Evolutionary conservation across 2,888 invertebrate species (phyloP).

Genomic region (Rhingia campestris): DNA sequence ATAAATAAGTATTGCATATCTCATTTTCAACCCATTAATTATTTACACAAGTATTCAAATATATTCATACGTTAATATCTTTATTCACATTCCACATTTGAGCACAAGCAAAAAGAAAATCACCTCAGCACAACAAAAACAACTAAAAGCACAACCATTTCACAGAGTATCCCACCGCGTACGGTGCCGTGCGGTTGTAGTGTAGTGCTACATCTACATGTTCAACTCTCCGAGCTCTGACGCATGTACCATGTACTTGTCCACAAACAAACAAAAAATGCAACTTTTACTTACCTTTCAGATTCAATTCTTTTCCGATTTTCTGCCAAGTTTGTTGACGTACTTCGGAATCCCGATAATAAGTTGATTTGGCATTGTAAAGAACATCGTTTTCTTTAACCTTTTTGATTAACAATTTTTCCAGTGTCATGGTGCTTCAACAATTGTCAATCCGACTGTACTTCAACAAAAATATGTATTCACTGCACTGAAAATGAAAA

Average conservation of each 20-base stretch:
- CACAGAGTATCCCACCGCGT: no score
- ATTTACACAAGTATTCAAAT: no score
- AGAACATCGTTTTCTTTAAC: slow-evolving; percentile 38
- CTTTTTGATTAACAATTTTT: slow-evolving; percentile 35
- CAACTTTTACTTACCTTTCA: slow-evolving; percentile 29
- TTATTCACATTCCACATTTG: no score
- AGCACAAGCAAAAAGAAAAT: no score
- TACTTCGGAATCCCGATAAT: slow-evolving; percentile 46
- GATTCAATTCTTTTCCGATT: slow-evolving; percentile 50
- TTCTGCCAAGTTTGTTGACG: slow-evolving; percentile 52
- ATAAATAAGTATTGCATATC: no score
- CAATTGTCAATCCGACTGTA: background rate
- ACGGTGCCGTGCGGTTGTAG: no score
- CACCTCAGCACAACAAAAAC: no score
- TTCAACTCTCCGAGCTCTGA: no score
- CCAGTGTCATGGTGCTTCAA: slow-evolving; percentile 14
- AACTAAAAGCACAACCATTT: no score
- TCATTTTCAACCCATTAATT: no score
- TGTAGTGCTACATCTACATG: no score
- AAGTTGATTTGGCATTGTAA: slow-evolving; percentile 30
- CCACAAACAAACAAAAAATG: background rate
- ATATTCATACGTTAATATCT: no score
- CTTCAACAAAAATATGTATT: background rate
- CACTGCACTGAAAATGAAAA: slow-evolving; percentile 18
- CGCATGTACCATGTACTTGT: background rate